Percentiles rank a stretch among this genome's conserved stretches.
These are phyloP conservation scores for Glyphotaelius pellucidus DNA, from an alignment of 2,888 invertebrate species.

Conservation along the genomic window DNA sequence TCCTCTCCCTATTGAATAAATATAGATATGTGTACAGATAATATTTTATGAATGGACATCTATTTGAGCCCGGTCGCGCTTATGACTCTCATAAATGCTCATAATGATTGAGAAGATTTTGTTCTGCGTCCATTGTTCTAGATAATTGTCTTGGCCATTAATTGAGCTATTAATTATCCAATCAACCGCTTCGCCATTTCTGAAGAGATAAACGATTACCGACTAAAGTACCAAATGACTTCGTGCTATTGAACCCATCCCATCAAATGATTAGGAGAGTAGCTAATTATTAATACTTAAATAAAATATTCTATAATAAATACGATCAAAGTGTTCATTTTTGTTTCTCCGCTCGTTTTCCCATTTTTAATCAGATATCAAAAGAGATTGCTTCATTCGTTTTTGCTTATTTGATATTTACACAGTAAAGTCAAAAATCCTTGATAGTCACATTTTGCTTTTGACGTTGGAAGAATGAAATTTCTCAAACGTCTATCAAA, in stretches of 20 bases:
- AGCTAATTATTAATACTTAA: background rate
- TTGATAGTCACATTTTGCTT: background rate
- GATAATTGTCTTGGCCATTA: conserved; percentile 1
- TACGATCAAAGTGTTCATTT: background rate
- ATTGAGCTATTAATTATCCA: conserved; percentile 7
- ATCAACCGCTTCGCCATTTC: background rate
- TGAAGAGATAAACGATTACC: background rate
- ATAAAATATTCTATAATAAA: background rate
- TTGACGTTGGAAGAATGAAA: background rate
- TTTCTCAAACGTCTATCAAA: background rate
- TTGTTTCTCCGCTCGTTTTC: background rate
- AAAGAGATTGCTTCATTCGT: background rate
- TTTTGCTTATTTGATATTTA: background rate
- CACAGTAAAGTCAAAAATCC: background rate
- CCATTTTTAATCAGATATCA: background rate
- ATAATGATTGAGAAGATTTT: background rate
- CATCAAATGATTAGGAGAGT: background rate
- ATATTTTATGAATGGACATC: background rate
- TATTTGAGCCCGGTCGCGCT: background rate
- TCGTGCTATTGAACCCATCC: background rate
- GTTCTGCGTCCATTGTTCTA: conserved; percentile 21
- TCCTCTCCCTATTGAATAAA: background rate
- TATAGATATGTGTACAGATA: background rate
- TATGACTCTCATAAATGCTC: background rate
- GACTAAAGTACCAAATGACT: conserved; percentile 6